These are phyloP conservation scores for Ancistrus triradiatus DNA, from an alignment of 2,113 vertebrate species.

Conservation along the genomic window DNA sequence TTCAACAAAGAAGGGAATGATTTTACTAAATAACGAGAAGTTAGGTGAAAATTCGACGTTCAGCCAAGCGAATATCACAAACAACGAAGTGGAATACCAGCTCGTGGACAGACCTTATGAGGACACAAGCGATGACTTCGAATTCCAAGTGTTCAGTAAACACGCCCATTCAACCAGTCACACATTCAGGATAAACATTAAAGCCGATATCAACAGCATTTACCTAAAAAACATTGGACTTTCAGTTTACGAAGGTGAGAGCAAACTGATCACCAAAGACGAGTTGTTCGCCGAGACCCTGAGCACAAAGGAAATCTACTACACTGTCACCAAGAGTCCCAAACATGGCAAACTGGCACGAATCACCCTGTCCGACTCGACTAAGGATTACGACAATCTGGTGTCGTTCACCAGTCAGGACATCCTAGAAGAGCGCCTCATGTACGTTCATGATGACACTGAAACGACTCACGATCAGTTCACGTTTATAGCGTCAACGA, in stretches of 20 bases:
- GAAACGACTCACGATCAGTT: constrained; percentile 78
- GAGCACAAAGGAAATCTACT: constrained; percentile 72
- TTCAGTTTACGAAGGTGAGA: constrained; percentile 79
- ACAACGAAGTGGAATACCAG: constrained; percentile 73
- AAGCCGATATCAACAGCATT: constrained; percentile 70
- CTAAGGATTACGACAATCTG: constrained; percentile 66
- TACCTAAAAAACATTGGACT: constrained; percentile 78
- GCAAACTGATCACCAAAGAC: constrained; percentile 75
- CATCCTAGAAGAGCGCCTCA: constrained; percentile 68
- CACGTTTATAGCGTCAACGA: constrained; percentile 68
- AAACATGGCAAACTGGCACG: constrained; percentile 77
- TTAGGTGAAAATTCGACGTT: constrained; percentile 75
- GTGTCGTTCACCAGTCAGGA: constrained; percentile 76
- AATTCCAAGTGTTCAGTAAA: constrained; percentile 76
- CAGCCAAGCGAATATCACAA: constrained; percentile 74
- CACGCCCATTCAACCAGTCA: constrained; percentile 75
- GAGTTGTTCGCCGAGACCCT: constrained; percentile 77
- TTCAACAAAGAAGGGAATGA: constrained; percentile 74
- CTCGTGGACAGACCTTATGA: constrained; percentile 64
- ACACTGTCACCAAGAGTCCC: constrained; percentile 72
- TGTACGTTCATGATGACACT: constrained; percentile 84
- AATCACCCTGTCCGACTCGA: constrained; percentile 69
- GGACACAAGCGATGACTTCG: constrained; percentile 75
- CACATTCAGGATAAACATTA: constrained; percentile 77
- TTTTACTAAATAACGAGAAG: constrained; percentile 69